These are phyloP conservation scores for Pocillopora verrucosa DNA, from an alignment of 64 coral and sea anemone species.

Conservation along the genomic window DNA sequence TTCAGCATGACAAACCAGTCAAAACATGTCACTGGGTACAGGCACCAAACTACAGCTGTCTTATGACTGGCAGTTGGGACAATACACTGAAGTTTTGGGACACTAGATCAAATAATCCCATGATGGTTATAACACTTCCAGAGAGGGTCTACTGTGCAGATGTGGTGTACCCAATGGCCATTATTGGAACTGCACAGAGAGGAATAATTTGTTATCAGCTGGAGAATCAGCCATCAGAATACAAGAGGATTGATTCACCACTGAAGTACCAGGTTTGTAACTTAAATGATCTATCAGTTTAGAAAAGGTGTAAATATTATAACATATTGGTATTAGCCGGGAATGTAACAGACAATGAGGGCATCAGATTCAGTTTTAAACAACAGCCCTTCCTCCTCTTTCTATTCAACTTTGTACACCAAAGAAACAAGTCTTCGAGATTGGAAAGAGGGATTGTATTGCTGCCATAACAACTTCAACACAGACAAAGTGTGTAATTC, in stretches of 20 bases:
- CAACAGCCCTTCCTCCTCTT: no score
- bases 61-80: conserved; percentile 99
- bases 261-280: conserved; percentile 92
- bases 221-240: conserved; percentile 92
- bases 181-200: conserved; percentile 93
- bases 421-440: no score
- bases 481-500: no score
- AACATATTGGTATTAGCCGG: no score
- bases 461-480: no score
- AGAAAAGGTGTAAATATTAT: not conserved
- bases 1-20: conserved; percentile 84
- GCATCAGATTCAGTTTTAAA: no score
- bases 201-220: conserved; percentile 97
- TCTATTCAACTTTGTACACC: no score
- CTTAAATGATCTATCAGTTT: not conserved
- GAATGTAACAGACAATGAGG: no score
- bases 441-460: no score
- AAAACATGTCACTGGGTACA: conserved; percentile 94
- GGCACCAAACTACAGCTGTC: conserved; percentile 87
- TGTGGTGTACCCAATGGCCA: conserved; percentile 97
- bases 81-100: conserved; percentile 99
- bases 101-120: conserved; percentile 77
- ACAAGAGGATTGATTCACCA: conserved; percentile 94
- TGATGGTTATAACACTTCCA: conserved; percentile 74
- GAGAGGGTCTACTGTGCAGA: conserved; percentile 97